Percentiles rank a stretch among this genome's conserved stretches.
phyloP scores from a whole-genome alignment of 2,797 vertebrate genomes.

The Streptopelia turtur region DNA sequence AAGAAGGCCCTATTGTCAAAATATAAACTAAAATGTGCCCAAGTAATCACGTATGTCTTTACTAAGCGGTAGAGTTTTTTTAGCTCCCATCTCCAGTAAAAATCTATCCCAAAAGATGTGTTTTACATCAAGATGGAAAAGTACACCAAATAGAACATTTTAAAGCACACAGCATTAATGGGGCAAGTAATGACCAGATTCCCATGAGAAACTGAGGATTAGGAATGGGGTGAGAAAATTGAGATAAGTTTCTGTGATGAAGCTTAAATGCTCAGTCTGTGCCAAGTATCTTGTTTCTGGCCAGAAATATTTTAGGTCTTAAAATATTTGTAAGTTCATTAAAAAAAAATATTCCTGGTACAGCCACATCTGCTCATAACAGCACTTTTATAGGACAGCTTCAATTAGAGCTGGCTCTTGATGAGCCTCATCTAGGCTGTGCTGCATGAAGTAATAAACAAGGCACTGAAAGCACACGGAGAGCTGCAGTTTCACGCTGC shows the following conservation, averaged over 20 bases:
- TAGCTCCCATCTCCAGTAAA: background rate
- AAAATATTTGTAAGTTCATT: constrained; percentile 27
- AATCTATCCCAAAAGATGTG: background rate
- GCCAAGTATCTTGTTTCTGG: background rate
- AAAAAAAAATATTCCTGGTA: constrained; percentile 4
- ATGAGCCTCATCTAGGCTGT: constrained; percentile 43
- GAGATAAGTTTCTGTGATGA: background rate
- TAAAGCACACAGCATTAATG: background rate
- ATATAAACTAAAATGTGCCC: background rate
- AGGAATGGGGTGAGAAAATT: background rate
- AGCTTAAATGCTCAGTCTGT: background rate
- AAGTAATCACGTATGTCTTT: background rate
- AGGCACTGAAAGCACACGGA: constrained; percentile 26
- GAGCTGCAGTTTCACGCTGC: constrained; percentile 31
- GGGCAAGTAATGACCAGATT: background rate
- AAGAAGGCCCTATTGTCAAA: background rate
- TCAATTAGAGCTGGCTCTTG: constrained; percentile 63
- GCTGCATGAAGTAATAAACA: constrained; percentile 39
- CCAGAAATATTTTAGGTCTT: constrained; percentile 22
- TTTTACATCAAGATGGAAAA: background rate
- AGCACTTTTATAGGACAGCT: constrained; percentile 50
- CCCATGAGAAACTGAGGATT: background rate
- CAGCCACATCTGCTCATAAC: constrained; percentile 54
- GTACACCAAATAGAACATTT: background rate
- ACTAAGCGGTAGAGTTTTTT: background rate